Evolutionary conservation across 92 coral and sea anemone species (phyloP).

Genomic region (Nematostella vectensis): DNA sequence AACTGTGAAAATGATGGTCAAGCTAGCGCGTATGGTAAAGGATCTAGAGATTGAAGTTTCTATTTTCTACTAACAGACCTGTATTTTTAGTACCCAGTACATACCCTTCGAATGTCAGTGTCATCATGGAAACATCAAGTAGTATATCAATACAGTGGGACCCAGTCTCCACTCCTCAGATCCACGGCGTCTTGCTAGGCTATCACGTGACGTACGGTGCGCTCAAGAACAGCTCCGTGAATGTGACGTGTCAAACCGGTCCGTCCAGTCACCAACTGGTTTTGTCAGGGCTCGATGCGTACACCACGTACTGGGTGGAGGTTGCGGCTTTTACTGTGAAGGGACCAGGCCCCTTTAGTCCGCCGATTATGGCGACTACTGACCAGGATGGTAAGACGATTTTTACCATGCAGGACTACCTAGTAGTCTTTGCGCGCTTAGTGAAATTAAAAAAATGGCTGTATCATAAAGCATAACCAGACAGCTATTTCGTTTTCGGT

Average conservation of each 20-base stretch:
- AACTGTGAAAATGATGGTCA: no score
- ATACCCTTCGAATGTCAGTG: conserved; percentile 5
- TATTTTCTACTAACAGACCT: no score
- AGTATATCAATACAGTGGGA: conserved; percentile 12
- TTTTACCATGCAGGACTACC: no score
- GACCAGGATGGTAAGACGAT: conserved; percentile 4
- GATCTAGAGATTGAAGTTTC: no score
- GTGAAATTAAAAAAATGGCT: no score
- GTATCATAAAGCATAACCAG: no score
- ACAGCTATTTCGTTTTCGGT: no score
- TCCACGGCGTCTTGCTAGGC: conserved; percentile 1
- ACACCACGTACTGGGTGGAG: background rate
- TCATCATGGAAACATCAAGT: background rate
- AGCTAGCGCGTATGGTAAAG: background rate
- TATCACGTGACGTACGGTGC: background rate
- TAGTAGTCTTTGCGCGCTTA: no score
- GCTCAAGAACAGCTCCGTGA: background rate
- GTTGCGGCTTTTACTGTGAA: background rate
- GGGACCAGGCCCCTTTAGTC: background rate
- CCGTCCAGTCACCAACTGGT: background rate
- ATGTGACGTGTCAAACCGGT: background rate
- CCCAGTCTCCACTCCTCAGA: background rate
- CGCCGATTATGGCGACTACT: background rate
- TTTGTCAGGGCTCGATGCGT: background rate
- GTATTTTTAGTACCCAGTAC: conserved; percentile 11